phyloP scores from a whole-genome alignment of 2,888 invertebrate species.

The Darwinula stevensoni region DNA sequence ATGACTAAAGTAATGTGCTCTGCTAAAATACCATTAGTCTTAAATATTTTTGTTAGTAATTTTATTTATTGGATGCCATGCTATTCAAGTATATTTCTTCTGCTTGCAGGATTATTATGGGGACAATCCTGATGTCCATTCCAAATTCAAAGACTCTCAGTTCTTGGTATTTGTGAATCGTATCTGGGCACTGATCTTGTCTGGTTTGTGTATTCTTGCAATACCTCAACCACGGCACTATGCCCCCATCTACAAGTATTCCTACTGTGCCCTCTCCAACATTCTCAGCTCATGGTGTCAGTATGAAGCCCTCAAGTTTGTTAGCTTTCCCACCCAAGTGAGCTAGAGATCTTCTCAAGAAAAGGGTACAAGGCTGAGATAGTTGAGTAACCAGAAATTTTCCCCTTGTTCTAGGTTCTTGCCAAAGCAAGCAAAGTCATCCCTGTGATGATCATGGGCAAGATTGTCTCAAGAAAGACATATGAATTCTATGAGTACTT shows the following conservation, averaged over 20 bases:
- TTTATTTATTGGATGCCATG: conserved; percentile 10
- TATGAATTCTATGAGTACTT: conserved; percentile 75
- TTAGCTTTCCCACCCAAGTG: conserved; percentile 90
- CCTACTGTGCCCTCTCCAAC: conserved; percentile 83
- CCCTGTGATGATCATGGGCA: conserved; percentile 95
- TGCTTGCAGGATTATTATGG: conserved; percentile 28
- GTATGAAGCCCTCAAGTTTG: conserved; percentile 93
- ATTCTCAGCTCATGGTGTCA: conserved; percentile 98
- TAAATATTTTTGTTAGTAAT: too few relatives aligned
- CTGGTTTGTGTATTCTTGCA: conserved; percentile 29
- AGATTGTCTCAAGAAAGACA: conserved; percentile 50
- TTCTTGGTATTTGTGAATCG: conserved; percentile 89
- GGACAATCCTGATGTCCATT: conserved; percentile 24
- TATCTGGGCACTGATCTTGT: conserved; percentile 46
- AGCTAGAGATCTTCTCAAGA: conserved; percentile 9
- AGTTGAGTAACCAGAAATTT: neutral
- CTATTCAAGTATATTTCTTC: conserved; percentile 6
- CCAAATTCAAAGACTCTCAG: conserved; percentile 68
- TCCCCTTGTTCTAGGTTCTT: conserved; percentile 26
- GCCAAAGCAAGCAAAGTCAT: conserved; percentile 96
- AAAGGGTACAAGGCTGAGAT: conserved; percentile 1
- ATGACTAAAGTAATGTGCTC: conserved; percentile 82
- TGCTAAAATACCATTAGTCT: too few relatives aligned
- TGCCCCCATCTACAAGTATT: conserved; percentile 76
- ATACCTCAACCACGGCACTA: conserved; percentile 30